Evolutionary conservation across 2,113 vertebrate species (phyloP).

Genomic region (Tursiops truncatus): DNA sequence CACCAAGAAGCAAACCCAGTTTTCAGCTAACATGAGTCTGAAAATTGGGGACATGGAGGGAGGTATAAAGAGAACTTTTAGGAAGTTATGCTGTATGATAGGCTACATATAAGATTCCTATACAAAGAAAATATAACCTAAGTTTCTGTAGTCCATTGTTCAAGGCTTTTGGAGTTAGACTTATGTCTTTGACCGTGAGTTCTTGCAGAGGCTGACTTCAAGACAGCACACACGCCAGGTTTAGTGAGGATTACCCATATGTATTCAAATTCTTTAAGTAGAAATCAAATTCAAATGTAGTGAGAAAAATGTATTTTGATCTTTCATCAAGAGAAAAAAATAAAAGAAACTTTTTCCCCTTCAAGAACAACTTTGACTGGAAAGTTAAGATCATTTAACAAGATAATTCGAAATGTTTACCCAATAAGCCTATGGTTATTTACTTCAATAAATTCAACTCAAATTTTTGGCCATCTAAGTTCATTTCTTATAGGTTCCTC

Average conservation of each 20-base stretch:
- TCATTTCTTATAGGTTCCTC: background rate
- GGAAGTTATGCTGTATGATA: background rate
- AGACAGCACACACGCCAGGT: background rate
- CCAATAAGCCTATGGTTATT: background rate
- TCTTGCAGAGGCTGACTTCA: background rate
- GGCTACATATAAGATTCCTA: background rate
- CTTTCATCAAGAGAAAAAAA: background rate
- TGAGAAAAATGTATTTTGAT: background rate
- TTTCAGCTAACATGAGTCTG: background rate
- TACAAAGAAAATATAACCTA: background rate
- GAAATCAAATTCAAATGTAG: constrained; percentile 1
- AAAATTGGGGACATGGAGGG: background rate
- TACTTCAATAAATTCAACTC: background rate
- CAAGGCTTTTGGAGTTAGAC: background rate
- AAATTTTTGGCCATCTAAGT: background rate
- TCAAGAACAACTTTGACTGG: background rate
- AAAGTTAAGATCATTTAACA: background rate
- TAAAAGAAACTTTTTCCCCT: background rate
- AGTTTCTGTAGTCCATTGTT: background rate
- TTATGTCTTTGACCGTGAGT: background rate
- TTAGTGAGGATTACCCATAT: background rate
- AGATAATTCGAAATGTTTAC: background rate
- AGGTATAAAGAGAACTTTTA: background rate
- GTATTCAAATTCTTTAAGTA: background rate
- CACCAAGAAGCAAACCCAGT: too few relatives aligned